Evolutionary conservation across 30 jellyfish, hydroid and myxozoan species (phyloP).

Genomic region (Phacellophora camtschatica): DNA sequence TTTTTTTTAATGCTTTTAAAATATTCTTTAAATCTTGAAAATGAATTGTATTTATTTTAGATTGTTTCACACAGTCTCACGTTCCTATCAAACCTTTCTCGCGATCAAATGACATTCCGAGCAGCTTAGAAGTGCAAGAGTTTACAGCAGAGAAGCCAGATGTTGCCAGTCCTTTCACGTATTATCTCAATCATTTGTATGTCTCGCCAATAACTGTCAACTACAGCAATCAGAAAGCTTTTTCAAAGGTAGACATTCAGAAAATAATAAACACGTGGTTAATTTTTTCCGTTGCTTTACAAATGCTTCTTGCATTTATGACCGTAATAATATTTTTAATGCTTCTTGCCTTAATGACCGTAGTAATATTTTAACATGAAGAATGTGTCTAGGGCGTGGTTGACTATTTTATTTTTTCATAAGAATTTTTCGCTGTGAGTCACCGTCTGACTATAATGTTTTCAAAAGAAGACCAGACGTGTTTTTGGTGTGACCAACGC

Average conservation of each 20-base stretch:
- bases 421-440: too few relatives aligned
- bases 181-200: slow-evolving; percentile 72
- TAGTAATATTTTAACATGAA: too few relatives aligned
- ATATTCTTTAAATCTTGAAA: not conserved
- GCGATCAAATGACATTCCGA: slow-evolving; percentile 71
- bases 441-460: too few relatives aligned
- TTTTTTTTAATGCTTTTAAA: not conserved
- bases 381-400: too few relatives aligned
- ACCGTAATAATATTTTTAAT: too few relatives aligned
- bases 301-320: too few relatives aligned
- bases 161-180: slow-evolving; percentile 68
- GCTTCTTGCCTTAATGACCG: too few relatives aligned
- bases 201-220: slow-evolving; percentile 75
- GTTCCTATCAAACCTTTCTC: slow-evolving; percentile 94
- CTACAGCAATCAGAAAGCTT: slow-evolving; percentile 75
- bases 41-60: slow-evolving; percentile 8
- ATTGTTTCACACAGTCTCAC: slow-evolving; percentile 82
- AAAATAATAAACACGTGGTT: too few relatives aligned
- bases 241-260: slow-evolving; percentile 26
- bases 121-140: slow-evolving; percentile 86
- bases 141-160: slow-evolving; percentile 65
- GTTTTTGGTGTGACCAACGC: too few relatives aligned
- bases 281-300: not conserved
- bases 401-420: too few relatives aligned
- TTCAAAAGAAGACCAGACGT: too few relatives aligned